Conservation (phyloP, 2,888 invertebrate genomes). For the Chalcosyrphus nemorum region DNA sequence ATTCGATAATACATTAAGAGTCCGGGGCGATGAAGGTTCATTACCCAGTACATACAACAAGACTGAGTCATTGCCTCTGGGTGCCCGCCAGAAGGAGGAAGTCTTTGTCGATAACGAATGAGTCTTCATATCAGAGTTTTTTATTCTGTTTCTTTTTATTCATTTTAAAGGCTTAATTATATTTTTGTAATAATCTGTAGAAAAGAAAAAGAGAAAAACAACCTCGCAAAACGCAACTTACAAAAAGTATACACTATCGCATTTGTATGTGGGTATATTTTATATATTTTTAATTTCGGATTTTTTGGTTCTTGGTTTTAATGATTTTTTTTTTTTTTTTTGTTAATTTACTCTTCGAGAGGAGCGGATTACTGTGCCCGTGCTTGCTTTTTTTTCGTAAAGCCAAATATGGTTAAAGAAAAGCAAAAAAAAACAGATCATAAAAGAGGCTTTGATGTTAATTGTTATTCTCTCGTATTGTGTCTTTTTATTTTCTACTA, state of each 20-base stretch:
- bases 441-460: conserved; percentile 9
- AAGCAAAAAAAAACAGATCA: background rate
- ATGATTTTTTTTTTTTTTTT: background rate
- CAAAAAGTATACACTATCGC: background rate
- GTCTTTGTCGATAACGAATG: conserved; percentile 27
- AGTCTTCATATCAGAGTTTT: background rate
- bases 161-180: background rate
- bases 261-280: background rate
- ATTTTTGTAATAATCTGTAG: conserved; percentile 3
- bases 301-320: background rate
- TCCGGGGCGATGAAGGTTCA: conserved; percentile 29
- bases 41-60: conserved; percentile 22
- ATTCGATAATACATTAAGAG: background rate
- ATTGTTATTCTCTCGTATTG: conserved; percentile 8
- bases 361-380: background rate
- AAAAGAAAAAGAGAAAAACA: background rate
- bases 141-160: too few relatives aligned
- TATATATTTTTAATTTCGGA: background rate
- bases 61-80: conserved; percentile 20
- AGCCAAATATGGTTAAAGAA: too few relatives aligned
- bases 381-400: background rate
- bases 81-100: conserved; percentile 26
- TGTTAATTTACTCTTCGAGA: background rate
- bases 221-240: background rate
- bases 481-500: conserved; percentile 18